Evolutionary conservation across 2,797 vertebrate genomes (phyloP).

Genomic region (Apodemus agrarius): DNA sequence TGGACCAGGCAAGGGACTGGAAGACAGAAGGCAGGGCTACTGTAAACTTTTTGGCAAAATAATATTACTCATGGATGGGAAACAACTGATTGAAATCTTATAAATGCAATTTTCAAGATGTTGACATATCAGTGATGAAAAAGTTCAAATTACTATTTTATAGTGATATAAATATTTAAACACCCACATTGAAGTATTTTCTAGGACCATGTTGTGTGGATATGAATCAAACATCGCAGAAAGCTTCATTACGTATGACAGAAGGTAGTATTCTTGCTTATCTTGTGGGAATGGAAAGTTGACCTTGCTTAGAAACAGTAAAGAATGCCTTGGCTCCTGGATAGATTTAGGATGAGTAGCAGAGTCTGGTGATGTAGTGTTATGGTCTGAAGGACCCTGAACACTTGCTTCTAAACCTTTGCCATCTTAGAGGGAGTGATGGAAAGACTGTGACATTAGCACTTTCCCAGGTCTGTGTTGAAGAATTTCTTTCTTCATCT

Average conservation of each 20-base stretch:
- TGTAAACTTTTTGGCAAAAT: too few relatives aligned
- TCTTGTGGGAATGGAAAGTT: background rate
- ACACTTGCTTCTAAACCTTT: background rate
- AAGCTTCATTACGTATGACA: rapidly evolving
- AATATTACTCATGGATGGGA: too few relatives aligned
- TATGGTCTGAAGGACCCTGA: background rate
- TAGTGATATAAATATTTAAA: background rate
- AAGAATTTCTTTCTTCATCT: background rate
- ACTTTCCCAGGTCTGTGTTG: background rate
- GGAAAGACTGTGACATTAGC: background rate
- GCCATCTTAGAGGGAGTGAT: background rate
- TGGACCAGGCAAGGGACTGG: background rate
- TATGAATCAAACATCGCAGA: background rate
- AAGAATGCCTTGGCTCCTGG: background rate
- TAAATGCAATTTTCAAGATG: too few relatives aligned
- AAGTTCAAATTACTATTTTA: background rate
- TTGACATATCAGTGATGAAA: too few relatives aligned
- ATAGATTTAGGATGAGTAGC: background rate
- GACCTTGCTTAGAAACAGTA: background rate
- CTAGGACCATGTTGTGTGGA: background rate
- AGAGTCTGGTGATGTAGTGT: background rate
- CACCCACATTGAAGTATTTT: conserved; percentile 29
- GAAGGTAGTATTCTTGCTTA: conserved; percentile 55
- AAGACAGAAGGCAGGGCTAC: too few relatives aligned
- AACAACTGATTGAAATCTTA: too few relatives aligned